Base-by-base conservation (phyloP, 1,140 invertebrate species). In the Calephelis nemesis region DNA sequence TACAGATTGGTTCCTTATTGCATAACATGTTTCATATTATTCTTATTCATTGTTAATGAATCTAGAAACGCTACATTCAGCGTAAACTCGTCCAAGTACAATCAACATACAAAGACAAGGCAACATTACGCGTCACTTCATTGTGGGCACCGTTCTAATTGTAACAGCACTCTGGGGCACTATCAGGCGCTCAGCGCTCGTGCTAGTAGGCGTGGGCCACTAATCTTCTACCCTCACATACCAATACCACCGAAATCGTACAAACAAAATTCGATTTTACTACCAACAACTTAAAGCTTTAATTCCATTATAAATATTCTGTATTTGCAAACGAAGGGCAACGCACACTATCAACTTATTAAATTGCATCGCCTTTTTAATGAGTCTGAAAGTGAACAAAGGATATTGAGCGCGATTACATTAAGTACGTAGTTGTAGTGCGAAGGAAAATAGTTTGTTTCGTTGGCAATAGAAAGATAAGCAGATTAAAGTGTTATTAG, bases 301-400 rank as follows among this genome's bases (percentile, higher is more conserved):
- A 73, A 74, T 77, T 88, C 62, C 48, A 67, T 66, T 66, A 71
- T 7, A n/a, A 3, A 42, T 7, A 47, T 39, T 39, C 69, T 63
- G 77, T 88, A 88, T 91, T 85, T 83, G 86, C 85, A 84, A 88
- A 90, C 85, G 82, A 83, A 84, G 87, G 87, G 85, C 83, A 89
- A 91, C 87, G 84, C 89, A 91, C 89, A 91, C 89, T 91, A 91
- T 91, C 89, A 90, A 87, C 84, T 90, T 86, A 90, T 91, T 91
- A 91, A 91, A 91, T 91, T 91, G 89, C 89, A 91, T 91, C 87
- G 87, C 87, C 87, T 91, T 90, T 91, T 91, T 90, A 91, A 91
- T 91, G 87, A 90, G 89, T 90, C 89, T 91, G 89, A 91, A 90
- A 90, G 86, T 89, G 85, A 91, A 90, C 87, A 91, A 91, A 90